These are phyloP conservation scores for Macrobrachium rosenbergii DNA, from an alignment of 1,140 invertebrate species.

Conservation along the genomic window DNA sequence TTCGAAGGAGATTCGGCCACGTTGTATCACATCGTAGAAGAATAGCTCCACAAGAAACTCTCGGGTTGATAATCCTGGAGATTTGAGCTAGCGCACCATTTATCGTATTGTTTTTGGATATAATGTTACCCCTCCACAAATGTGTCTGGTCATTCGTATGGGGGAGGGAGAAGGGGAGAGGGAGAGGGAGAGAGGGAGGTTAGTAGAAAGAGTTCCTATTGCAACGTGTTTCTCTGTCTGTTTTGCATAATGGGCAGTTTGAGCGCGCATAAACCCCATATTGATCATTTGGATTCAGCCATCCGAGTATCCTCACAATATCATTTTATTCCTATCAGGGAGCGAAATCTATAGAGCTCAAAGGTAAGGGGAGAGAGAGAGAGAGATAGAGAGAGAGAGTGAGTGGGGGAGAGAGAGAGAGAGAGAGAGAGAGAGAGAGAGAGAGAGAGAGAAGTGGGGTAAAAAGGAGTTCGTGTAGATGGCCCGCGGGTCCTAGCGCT, in stretches of 20 bases:
- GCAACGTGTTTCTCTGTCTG: not conserved
- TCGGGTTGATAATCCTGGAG: no score
- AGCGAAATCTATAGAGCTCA: no score
- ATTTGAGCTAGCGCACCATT: no score
- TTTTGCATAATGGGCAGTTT: constrained; percentile 20
- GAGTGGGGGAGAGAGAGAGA: not conserved
- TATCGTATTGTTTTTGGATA: no score
- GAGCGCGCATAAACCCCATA: constrained; percentile 1
- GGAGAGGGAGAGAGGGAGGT: no score
- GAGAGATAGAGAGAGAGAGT: not conserved
- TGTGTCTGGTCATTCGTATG: not conserved
- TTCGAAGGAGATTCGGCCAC: no score
- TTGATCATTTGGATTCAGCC: not conserved
- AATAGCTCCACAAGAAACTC: no score
- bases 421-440: not conserved
- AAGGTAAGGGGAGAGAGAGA: no score
- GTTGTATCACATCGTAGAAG: no score
- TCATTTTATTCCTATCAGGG: constrained; percentile 2
- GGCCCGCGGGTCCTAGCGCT: not conserved
- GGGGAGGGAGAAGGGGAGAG: no score
- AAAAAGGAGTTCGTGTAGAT: not conserved
- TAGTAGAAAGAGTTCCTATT: no score
- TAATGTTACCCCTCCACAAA: no score
- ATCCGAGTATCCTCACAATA: not conserved
- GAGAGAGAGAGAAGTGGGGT: not conserved